Evolutionary conservation across 1,140 invertebrate genomes (phyloP).

Genomic region (Agrilus planipennis): DNA sequence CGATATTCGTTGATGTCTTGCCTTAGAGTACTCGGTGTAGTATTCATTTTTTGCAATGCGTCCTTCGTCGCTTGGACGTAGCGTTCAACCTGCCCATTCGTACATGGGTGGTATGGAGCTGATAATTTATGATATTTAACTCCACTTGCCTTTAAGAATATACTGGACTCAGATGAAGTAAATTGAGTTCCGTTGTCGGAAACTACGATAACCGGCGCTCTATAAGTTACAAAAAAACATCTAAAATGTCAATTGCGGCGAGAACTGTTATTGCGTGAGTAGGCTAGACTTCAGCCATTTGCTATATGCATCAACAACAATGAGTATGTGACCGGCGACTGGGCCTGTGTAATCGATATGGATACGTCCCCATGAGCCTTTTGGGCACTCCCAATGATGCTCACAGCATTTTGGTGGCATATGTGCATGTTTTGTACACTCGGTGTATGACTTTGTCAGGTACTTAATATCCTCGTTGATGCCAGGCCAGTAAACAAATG

Average conservation of each 20-base stretch:
- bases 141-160: conserved; percentile 17
- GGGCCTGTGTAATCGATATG: conserved; percentile 28
- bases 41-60: neutral
- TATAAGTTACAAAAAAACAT: conserved; percentile 23
- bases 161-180: conserved; percentile 17
- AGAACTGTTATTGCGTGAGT: conserved; percentile 7
- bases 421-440: conserved; percentile 7
- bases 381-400: conserved; percentile 1
- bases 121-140: conserved; percentile 14
- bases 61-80: neutral
- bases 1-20: too few species aligned
- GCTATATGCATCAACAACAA: conserved; percentile 30
- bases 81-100: conserved; percentile 23
- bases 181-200: conserved; percentile 24
- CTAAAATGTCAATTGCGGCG: conserved; percentile 18
- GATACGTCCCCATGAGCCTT: conserved; percentile 18
- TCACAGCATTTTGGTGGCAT: conserved; percentile 4
- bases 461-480: neutral
- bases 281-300: conserved; percentile 33
- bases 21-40: neutral
- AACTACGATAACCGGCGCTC: conserved; percentile 13
- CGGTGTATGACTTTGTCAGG: neutral
- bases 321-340: conserved; percentile 19
- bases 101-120: conserved; percentile 15
- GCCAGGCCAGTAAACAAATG: conserved; percentile 1